Evolutionary conservation across 2,113 vertebrate genomes (phyloP).

Genomic region (Numenius arquata): DNA sequence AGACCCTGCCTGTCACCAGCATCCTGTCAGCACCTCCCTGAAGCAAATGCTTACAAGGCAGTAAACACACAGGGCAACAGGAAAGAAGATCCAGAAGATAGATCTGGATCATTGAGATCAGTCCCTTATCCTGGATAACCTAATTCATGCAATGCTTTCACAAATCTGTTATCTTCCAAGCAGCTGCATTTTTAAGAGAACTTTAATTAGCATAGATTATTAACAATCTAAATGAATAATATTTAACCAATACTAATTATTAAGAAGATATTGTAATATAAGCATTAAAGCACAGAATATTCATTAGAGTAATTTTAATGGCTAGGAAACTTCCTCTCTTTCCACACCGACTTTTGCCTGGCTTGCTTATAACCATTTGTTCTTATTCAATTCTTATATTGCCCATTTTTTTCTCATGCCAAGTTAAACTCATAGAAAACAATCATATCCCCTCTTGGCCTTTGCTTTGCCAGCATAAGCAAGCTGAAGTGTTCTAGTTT

Average conservation of each 20-base stretch:
- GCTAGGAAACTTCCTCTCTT: background rate
- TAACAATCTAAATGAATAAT: background rate
- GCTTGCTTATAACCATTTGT: background rate
- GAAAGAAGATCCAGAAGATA: background rate
- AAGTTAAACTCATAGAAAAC: background rate
- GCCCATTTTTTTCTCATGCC: background rate
- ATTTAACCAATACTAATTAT: background rate
- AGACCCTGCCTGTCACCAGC: accelerated
- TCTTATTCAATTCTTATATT: background rate
- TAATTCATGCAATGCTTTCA: background rate
- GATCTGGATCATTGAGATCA: background rate
- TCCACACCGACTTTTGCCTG: background rate
- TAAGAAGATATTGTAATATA: background rate
- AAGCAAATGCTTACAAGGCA: background rate
- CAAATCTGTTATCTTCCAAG: background rate
- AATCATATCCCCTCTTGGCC: background rate
- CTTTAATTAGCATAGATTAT: background rate
- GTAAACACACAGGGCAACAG: background rate
- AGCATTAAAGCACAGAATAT: background rate
- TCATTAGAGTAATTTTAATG: background rate
- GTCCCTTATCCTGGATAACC: background rate
- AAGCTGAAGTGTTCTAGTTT: background rate
- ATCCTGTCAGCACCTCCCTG: background rate
- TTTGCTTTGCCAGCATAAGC: background rate
- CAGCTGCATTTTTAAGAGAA: background rate